Conservation (phyloP, 1,140 invertebrate species). For the Piezodorus guildinii region DNA sequence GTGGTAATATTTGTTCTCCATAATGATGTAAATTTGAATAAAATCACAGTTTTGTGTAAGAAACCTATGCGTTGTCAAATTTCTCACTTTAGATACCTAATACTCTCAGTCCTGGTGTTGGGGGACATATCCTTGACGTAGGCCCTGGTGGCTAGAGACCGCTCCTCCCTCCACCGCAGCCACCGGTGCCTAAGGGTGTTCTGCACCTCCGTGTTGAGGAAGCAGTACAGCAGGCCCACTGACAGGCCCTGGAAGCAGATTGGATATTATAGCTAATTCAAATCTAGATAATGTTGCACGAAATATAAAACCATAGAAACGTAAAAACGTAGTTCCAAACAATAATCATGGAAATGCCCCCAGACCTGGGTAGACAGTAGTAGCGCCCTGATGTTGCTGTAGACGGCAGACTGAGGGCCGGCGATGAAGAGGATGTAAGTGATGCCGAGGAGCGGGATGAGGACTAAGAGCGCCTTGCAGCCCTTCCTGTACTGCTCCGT, state of each 20-base stretch:
- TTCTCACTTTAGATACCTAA: constrained; percentile 42
- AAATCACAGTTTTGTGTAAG: too few species aligned
- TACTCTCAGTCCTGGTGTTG: constrained; percentile 64
- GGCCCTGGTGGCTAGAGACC: constrained; percentile 42
- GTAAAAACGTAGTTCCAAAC: too few species aligned
- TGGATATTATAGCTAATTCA: neutral
- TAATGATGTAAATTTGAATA: too few species aligned
- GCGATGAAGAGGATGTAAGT: constrained; percentile 72
- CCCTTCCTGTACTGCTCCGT: constrained; percentile 64
- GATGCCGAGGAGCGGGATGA: constrained; percentile 79
- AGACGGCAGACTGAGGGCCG: constrained; percentile 54
- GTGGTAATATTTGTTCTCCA: too few species aligned
- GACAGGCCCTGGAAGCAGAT: constrained; percentile 58
- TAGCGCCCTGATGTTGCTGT: constrained; percentile 52
- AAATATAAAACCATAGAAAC: too few species aligned
- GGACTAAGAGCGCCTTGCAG: constrained; percentile 72
- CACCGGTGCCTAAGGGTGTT: constrained; percentile 70
- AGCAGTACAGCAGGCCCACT: constrained; percentile 81
- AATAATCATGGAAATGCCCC: too few species aligned
- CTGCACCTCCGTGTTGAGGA: constrained; percentile 83
- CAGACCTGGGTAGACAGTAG: constrained; percentile 65
- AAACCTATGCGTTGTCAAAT: too few species aligned
- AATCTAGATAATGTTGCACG: too few species aligned
- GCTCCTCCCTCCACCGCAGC: constrained; percentile 60
- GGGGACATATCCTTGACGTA: constrained; percentile 67